Conservation (phyloP, 92 coral and sea anemone species). For the Siderastrea radians region DNA sequence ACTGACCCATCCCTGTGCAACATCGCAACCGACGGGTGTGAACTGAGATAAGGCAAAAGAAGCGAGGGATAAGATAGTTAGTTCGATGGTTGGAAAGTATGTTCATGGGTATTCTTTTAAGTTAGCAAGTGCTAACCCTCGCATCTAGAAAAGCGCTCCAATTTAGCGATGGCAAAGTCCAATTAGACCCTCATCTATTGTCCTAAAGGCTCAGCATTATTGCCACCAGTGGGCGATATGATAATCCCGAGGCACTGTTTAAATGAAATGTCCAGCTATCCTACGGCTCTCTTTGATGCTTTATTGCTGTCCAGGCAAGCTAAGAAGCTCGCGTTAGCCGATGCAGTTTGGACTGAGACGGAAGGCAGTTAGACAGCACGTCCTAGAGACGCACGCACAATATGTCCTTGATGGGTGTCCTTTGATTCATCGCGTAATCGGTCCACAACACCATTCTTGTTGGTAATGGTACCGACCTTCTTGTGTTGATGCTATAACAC, state of each 20-base stretch:
- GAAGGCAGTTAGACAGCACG: no score
- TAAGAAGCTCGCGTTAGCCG: neutral
- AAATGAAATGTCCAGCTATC: no score
- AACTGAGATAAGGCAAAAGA: conserved; percentile 27
- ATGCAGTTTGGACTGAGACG: no score
- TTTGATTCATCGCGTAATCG: no score
- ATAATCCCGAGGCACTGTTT: conserved; percentile 34
- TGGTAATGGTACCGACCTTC: no score
- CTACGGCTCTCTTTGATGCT: no score
- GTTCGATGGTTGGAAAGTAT: conserved; percentile 13
- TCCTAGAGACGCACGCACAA: no score
- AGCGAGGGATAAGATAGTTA: conserved; percentile 34
- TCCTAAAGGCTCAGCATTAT: neutral
- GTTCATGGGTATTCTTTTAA: conserved; percentile 2
- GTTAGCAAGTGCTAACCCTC: neutral
- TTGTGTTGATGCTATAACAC: no score
- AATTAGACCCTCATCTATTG: conserved; percentile 35
- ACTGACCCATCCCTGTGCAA: conserved; percentile 1
- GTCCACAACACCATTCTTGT: no score
- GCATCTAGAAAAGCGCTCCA: no score
- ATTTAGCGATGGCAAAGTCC: conserved; percentile 5
- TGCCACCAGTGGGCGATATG: conserved; percentile 50
- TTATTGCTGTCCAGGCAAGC: no score
- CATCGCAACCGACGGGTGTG: neutral
- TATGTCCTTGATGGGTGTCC: no score